Conservation (phyloP, 2,888 invertebrate genomes). For the Mythimna ferrago region DNA sequence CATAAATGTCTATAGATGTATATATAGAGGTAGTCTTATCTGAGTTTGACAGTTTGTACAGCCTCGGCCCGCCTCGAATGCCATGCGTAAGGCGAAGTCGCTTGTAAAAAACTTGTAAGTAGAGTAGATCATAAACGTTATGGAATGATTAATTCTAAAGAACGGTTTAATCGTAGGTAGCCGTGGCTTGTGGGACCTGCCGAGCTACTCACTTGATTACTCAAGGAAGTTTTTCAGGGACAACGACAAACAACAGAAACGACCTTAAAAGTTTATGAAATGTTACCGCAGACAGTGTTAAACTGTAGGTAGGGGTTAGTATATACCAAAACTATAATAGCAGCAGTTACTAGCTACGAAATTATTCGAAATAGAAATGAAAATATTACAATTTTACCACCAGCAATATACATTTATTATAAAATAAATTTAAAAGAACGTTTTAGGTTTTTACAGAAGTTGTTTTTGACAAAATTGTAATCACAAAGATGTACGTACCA, state of each 20-base stretch:
- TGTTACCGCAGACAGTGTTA: constrained; percentile 7
- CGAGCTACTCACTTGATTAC: constrained; percentile 7
- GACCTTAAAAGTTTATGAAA: constrained; percentile 31
- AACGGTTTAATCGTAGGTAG: not conserved
- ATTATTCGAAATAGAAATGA: not conserved
- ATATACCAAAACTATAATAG: constrained; percentile 2
- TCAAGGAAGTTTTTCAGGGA: constrained; percentile 46
- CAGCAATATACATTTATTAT: too few species aligned
- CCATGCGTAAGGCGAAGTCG: constrained; percentile 20
- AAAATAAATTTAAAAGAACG: not conserved
- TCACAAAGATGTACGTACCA: not conserved
- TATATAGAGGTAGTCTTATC: constrained; percentile 23
- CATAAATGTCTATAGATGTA: constrained; percentile 37
- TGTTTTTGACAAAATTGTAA: not conserved
- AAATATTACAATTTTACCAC: not conserved
- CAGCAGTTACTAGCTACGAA: not conserved
- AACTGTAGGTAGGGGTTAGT: not conserved
- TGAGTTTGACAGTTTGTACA: constrained; percentile 54
- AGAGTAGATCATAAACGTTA: not conserved
- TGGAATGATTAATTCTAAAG: not conserved
- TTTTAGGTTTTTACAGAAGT: not conserved
- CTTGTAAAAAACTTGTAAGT: constrained; percentile 4
- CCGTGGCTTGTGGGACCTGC: constrained; percentile 1
- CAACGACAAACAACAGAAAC: constrained; percentile 45
- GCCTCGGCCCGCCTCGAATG: constrained; percentile 20